Evolutionary conservation across 2,888 invertebrate genomes (phyloP).

Genomic region (Andrena hattorfiana): DNA sequence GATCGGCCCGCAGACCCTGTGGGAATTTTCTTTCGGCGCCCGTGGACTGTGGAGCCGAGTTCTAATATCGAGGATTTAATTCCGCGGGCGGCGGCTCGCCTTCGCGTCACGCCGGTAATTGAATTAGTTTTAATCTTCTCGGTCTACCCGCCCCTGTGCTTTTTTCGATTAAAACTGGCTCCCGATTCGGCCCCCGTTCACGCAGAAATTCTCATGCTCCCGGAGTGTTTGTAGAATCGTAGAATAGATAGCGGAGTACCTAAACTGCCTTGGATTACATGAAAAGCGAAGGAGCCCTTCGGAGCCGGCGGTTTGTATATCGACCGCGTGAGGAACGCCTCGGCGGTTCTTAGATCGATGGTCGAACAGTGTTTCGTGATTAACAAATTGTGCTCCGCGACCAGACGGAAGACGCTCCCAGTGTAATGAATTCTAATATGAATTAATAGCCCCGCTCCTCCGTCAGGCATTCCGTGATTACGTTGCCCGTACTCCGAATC

Average conservation of each 20-base stretch:
- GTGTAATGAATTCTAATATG: slow-evolving; percentile 67
- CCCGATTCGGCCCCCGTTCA: slow-evolving; percentile 10
- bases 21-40: slow-evolving; percentile 39
- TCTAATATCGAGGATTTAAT: slow-evolving; percentile 41
- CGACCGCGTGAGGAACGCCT: slow-evolving; percentile 31
- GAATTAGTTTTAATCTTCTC: slow-evolving; percentile 39
- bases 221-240: not conserved
- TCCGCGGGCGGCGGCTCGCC: not conserved
- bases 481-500: slow-evolving; percentile 54
- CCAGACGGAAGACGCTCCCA: slow-evolving; percentile 57
- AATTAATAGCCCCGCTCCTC: slow-evolving; percentile 64
- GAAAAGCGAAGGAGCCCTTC: not conserved
- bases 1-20: slow-evolving; percentile 10
- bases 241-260: not conserved
- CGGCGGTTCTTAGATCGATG: slow-evolving; percentile 15
- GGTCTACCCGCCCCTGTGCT: not conserved
- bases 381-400: slow-evolving; percentile 62
- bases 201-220: not conserved
- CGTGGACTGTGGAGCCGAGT: slow-evolving; percentile 20
- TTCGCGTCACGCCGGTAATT: slow-evolving; percentile 30
- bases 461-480: slow-evolving; percentile 65
- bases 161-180: slow-evolving; percentile 11
- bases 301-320: not conserved
- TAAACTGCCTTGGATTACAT: not conserved
- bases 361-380: slow-evolving; percentile 52